phyloP scores from a whole-genome alignment of 2,888 invertebrate genomes.

The Nomada goodeniana region DNA sequence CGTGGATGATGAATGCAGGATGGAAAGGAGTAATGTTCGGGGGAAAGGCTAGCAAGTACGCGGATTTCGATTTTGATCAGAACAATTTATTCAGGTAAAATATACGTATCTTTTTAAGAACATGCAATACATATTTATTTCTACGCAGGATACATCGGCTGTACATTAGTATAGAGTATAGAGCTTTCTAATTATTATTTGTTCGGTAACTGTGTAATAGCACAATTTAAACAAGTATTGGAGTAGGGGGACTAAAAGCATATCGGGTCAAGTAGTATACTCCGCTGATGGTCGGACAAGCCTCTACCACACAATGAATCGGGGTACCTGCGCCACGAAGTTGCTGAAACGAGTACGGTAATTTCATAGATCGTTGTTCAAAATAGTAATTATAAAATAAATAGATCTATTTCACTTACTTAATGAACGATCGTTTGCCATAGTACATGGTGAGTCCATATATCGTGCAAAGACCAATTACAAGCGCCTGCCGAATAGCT shows the following conservation, averaged over 20 bases:
- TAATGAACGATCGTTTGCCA: constrained; percentile 70
- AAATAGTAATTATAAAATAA: not conserved
- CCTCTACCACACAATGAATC: constrained; percentile 50
- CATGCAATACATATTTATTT: constrained; percentile 48
- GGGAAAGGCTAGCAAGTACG: not conserved
- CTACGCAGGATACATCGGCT: constrained; percentile 52
- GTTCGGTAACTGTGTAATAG: constrained; percentile 22
- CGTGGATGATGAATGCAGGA: not conserved
- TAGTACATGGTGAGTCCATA: constrained; percentile 76
- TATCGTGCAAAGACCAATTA: constrained; percentile 75
- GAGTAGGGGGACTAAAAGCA: constrained; percentile 53
- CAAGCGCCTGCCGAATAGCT: constrained; percentile 71
- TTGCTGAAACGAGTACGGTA: constrained; percentile 50
- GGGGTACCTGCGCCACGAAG: constrained; percentile 21
- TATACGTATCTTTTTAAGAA: constrained; percentile 56
- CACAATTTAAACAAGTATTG: constrained; percentile 32
- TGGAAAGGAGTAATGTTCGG: not conserved
- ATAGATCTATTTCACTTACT: constrained; percentile 65
- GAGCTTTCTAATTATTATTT: constrained; percentile 5
- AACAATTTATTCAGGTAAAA: constrained; percentile 69
- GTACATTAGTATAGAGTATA: constrained; percentile 69
- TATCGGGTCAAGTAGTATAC: constrained; percentile 46
- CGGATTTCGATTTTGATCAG: constrained; percentile 29
- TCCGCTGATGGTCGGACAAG: not conserved
- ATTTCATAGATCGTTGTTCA: not conserved